A percentile compares a stretch with the other conserved stretches of the same genome.
phyloP scores from a whole-genome alignment of 2,797 vertebrate genomes.

The Mormyrops boulengeri region DNA sequence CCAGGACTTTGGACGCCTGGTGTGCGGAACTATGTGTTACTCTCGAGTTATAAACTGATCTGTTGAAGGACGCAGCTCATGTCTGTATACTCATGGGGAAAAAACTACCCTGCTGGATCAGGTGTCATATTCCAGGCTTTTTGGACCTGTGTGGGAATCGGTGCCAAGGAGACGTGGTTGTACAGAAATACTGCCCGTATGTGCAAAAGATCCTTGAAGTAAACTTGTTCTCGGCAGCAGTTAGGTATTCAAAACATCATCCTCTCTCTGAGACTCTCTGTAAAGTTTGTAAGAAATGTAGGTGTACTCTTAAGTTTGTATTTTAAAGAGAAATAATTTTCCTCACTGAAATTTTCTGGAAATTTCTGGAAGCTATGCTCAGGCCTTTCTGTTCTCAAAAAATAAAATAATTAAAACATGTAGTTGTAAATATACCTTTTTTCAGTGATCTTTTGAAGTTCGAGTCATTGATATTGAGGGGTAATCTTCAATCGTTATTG shows the following conservation, averaged over 20 bases:
- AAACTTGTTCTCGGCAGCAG: not conserved
- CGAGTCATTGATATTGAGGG: not conserved
- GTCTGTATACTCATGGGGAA: not conserved
- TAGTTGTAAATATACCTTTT: not conserved
- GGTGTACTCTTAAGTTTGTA: not conserved
- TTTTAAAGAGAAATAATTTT: not conserved
- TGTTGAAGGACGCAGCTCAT: not conserved
- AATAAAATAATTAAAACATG: not conserved
- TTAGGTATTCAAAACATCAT: not conserved
- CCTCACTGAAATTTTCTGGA: not conserved
- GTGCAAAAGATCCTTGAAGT: not conserved
- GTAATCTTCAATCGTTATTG: not conserved
- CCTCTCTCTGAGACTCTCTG: not conserved
- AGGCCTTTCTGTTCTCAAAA: not conserved
- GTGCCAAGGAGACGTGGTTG: not conserved
- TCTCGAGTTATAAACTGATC: not conserved
- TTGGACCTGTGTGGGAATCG: not conserved
- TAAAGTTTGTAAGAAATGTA: not conserved
- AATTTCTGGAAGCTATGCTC: not conserved
- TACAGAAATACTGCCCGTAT: not conserved
- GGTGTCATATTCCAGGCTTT: not conserved
- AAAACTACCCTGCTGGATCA: not conserved
- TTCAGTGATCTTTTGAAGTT: not conserved
- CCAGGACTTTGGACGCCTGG: not conserved
- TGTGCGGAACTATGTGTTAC: not conserved